Conservation (phyloP, 1,140 invertebrate genomes). For the Cyrtorhinus lividipennis region DNA sequence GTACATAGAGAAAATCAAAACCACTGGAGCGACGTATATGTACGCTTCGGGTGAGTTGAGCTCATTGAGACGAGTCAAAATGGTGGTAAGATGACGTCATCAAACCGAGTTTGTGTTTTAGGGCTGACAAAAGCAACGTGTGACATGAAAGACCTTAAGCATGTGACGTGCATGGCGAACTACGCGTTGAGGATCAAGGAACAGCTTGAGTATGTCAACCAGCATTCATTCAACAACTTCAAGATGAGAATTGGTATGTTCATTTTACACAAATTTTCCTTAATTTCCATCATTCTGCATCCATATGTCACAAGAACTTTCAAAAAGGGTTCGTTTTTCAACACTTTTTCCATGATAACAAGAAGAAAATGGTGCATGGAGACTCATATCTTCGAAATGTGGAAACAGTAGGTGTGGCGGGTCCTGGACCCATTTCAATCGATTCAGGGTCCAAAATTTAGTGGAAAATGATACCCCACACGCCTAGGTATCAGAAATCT, state of each 20-base stretch:
- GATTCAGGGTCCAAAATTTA: no score
- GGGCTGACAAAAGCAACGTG: constrained; percentile 63
- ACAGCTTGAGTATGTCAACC: constrained; percentile 80
- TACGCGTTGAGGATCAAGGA: constrained; percentile 73
- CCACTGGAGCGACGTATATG: constrained; percentile 92
- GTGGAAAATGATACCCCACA: no score
- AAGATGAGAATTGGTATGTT: constrained; percentile 68
- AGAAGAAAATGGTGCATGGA: no score
- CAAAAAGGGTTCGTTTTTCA: not conserved
- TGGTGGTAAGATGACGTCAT: no score
- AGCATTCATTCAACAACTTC: constrained; percentile 95
- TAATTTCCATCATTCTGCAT: constrained; percentile 11
- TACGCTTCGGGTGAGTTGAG: constrained; percentile 65
- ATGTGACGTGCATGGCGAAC: constrained; percentile 81
- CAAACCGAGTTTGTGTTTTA: constrained; percentile 28
- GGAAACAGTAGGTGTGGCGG: no score
- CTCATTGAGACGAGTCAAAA: no score
- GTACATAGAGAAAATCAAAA: constrained; percentile 95
- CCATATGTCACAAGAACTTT: not conserved
- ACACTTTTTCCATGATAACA: not conserved
- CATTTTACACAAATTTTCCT: not conserved
- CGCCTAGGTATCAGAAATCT: no score
- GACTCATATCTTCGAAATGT: no score
- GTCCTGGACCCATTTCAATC: no score
- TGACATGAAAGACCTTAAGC: constrained; percentile 57